Percentiles rank a stretch among this genome's conserved stretches.
These are phyloP conservation scores for Struthidea cinerea DNA, from an alignment of 2,113 vertebrate genomes.

Conservation along the genomic window DNA sequence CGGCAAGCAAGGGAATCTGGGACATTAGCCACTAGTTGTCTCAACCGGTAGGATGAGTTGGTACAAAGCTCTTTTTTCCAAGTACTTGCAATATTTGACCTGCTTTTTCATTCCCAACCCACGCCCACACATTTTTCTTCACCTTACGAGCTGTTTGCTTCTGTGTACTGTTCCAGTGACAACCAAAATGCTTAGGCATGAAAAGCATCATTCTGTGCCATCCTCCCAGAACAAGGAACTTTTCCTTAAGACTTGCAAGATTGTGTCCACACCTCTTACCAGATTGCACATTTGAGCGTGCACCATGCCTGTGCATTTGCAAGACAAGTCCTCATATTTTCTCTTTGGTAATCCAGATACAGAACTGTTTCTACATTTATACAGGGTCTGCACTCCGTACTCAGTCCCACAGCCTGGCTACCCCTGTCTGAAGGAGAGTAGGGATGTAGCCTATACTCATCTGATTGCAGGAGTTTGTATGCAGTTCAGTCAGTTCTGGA, in stretches of 20 bases:
- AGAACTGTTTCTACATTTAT: background rate
- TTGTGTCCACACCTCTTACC: background rate
- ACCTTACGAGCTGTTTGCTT: background rate
- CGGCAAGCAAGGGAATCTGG: background rate
- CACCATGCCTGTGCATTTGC: background rate
- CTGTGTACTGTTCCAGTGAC: background rate
- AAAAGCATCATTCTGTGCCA: background rate
- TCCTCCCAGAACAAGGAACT: background rate
- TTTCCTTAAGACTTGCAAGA: background rate
- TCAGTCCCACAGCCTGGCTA: background rate
- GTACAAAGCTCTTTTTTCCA: background rate
- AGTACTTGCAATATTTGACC: background rate
- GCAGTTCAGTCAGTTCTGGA: background rate
- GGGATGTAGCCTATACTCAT: background rate
- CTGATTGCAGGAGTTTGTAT: background rate
- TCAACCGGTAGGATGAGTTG: background rate
- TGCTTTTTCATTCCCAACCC: background rate
- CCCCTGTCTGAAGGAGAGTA: background rate
- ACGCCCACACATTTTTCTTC: background rate
- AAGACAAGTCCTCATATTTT: background rate
- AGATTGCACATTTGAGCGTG: background rate
- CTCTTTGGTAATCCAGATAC: background rate
- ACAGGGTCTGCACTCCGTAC: rapidly evolving
- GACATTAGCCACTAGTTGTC: background rate
- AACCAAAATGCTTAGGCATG: background rate